Percentiles rank a stretch among this genome's conserved stretches.
Conservation (phyloP, 2,113 vertebrate species). For the Girardinichthys multiradiatus region DNA sequence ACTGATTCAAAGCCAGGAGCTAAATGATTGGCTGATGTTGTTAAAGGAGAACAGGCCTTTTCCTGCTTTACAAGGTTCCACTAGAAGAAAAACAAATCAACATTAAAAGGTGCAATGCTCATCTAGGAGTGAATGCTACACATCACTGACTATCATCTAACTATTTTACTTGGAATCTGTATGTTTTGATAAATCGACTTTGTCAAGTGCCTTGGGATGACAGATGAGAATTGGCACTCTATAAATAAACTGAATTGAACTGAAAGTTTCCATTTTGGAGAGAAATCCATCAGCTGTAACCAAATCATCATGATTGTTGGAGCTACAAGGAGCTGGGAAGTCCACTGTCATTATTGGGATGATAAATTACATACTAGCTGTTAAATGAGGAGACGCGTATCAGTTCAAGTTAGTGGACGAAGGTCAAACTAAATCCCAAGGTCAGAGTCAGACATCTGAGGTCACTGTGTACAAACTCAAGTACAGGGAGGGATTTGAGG, state of each 20-base stretch:
- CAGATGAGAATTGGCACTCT: too few relatives aligned
- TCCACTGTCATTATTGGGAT: slow-evolving; percentile 36
- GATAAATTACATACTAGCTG: slow-evolving; percentile 47
- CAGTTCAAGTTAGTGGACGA: slow-evolving; percentile 9
- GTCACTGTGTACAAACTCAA: slow-evolving; percentile 19
- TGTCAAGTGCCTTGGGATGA: too few relatives aligned
- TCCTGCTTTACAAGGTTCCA: neutral
- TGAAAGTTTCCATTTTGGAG: too few relatives aligned
- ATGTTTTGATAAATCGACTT: too few relatives aligned
- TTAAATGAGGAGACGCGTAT: slow-evolving; percentile 22
- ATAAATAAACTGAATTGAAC: too few relatives aligned
- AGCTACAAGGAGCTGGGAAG: slow-evolving; percentile 66
- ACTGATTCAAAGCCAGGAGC: neutral
- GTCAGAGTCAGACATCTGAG: neutral
- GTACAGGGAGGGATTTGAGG: neutral
- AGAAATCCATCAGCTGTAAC: too few relatives aligned
- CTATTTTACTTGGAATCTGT: too few relatives aligned
- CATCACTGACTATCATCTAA: too few relatives aligned
- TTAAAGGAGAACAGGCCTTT: neutral
- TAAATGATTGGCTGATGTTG: slow-evolving; percentile 1
- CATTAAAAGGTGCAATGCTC: slow-evolving; percentile 24
- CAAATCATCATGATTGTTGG: slow-evolving; percentile 65
- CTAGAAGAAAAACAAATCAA: neutral
- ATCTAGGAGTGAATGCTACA: too few relatives aligned
- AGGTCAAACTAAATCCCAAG: neutral